Evolutionary conservation across 2,888 invertebrate genomes (phyloP), one percentile per base, ranked within the genome.

Genomic region (Autographa gamma): DNA sequence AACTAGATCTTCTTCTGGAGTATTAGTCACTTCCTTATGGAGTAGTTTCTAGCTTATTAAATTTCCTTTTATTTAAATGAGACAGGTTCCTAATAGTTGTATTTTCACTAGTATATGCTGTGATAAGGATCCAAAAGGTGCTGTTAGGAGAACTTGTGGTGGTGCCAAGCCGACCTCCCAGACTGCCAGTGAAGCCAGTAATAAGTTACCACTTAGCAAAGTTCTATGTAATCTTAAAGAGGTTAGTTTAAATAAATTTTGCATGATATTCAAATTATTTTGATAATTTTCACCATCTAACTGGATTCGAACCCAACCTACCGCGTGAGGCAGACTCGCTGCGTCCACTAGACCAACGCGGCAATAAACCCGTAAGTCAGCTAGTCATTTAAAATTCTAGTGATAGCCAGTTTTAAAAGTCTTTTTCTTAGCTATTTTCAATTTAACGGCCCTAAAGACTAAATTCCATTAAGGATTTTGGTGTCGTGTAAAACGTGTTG

Each of bases 171-270:
- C 79, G 0, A 58, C 54, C 8, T 60, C 85, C 0, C 75, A 82
- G 9, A 79, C 69, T 41, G 25, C 60, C 0, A 62, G 61, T 63
- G 31, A 0, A 0, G 38, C 31, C 9, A 82, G 71, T 48, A 86
- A 86, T 0, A 63, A 63, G 25, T n/a, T 87, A 16, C 91, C 92
- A 0, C 86, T 94, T 2, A 89, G 84, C 74, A 90, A 91, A 85
- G 93, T 89, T 9, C 79, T 94, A 11, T 87, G 90, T 61, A 91
- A 90, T 76, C 82, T 93, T 58, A 91, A 93, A 52, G 88, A 92
- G 85, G 94, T 92, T 72, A 76, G 80, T 74, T 8, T 13, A n/a
- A 32, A n/a, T 25, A 14, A 56, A 7, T 60, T 18, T 16, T 43
- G 3, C 38, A 38, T 38, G 8, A 11, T 38, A 38, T 11, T 38